Conservation (phyloP, 2,888 invertebrate species). For the Caenorhabditis sp. region DNA sequence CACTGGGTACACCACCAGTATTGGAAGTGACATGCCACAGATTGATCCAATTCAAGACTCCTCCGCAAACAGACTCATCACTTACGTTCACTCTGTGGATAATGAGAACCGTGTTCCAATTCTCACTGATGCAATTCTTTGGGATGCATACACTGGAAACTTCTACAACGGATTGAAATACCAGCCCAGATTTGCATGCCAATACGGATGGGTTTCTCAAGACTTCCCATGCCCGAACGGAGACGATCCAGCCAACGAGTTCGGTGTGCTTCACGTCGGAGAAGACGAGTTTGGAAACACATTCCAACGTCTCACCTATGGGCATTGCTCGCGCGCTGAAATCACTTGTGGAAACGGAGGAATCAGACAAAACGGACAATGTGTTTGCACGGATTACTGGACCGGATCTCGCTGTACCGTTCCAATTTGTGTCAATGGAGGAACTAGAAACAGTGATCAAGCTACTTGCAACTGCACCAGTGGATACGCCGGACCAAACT, state of each 20-base stretch:
- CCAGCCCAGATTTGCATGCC: constrained; percentile 66
- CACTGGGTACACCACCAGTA: constrained; percentile 69
- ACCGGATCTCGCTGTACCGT: constrained; percentile 70
- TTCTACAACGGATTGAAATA: constrained; percentile 74
- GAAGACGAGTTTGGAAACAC: constrained; percentile 78
- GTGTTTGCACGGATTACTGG: constrained; percentile 77
- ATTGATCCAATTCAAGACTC: constrained; percentile 69
- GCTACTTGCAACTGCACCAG: constrained; percentile 69
- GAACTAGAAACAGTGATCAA: constrained; percentile 68
- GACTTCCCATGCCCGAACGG: constrained; percentile 74
- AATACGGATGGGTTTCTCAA: constrained; percentile 72
- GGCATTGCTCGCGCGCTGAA: constrained; percentile 63
- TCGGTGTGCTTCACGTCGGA: constrained; percentile 72
- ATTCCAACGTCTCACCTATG: constrained; percentile 75
- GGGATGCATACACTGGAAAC: constrained; percentile 69
- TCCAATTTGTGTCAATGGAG: constrained; percentile 77
- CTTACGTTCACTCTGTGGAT: constrained; percentile 66
- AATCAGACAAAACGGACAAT: constrained; percentile 73
- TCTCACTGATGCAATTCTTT: constrained; percentile 68
- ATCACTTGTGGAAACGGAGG: constrained; percentile 75
- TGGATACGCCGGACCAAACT: constrained; percentile 72
- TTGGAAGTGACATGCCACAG: constrained; percentile 67
- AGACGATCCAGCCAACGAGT: constrained; percentile 62
- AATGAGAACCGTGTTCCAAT: constrained; percentile 63
- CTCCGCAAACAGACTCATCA: constrained; percentile 68